phyloP scores from a whole-genome alignment of 2,888 invertebrate genomes.

The Cosmopolites sordidus region DNA sequence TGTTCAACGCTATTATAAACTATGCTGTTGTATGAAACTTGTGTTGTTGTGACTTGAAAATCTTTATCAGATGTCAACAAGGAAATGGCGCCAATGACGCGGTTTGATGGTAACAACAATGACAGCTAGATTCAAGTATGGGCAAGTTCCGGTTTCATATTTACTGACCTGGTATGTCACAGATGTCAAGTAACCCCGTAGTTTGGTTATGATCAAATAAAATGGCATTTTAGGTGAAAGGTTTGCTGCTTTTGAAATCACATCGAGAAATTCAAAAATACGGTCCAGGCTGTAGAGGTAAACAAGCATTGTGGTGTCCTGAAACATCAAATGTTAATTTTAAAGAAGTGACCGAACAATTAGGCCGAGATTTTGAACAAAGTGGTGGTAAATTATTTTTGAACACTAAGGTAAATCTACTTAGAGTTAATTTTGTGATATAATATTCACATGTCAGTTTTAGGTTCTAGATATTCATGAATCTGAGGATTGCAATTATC shows the following conservation, averaged over 20 bases:
- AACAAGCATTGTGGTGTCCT: constrained; percentile 69
- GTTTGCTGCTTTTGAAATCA: constrained; percentile 51
- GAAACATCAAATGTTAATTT: constrained; percentile 87
- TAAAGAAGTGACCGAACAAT: constrained; percentile 72
- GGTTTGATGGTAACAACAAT: too few species aligned
- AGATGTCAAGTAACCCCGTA: too few species aligned
- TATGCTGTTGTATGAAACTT: too few species aligned
- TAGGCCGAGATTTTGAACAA: constrained; percentile 71
- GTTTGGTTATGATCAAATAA: too few species aligned
- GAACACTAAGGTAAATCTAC: constrained; percentile 62
- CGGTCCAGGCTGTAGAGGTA: constrained; percentile 51
- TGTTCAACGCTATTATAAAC: too few species aligned
- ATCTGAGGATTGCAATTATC: constrained; percentile 52
- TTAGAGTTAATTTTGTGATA: neutral
- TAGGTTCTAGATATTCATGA: constrained; percentile 48
- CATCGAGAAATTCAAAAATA: constrained; percentile 29
- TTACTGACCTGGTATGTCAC: too few species aligned
- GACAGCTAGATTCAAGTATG: too few species aligned
- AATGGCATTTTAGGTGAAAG: constrained; percentile 21
- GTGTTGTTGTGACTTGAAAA: too few species aligned
- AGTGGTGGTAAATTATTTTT: constrained; percentile 69
- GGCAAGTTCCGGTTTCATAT: too few species aligned
- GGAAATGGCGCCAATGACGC: too few species aligned
- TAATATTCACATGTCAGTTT: neutral
- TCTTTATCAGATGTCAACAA: too few species aligned